phyloP scores from a whole-genome alignment of 2,113 vertebrate species.

The Bos indicus region DNA sequence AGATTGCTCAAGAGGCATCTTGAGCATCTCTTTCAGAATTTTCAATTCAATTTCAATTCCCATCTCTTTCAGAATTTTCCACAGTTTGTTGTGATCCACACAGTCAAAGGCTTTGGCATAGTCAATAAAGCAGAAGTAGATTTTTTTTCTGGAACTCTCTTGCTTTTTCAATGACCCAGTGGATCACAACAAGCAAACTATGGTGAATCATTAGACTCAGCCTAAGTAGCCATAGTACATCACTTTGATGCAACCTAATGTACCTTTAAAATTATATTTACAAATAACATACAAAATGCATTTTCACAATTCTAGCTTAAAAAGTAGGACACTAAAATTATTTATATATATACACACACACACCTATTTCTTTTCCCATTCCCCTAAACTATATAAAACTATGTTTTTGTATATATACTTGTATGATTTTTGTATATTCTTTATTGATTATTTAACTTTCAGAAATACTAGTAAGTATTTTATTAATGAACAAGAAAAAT shows the following conservation, averaged over 20 bases:
- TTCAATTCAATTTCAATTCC: too few species aligned
- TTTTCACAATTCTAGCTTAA: background rate
- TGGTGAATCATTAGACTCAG: slow-evolving; percentile 1
- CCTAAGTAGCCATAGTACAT: background rate
- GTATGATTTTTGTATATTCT: background rate
- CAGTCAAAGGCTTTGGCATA: background rate
- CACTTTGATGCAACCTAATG: background rate
- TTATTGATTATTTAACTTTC: background rate
- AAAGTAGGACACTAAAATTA: background rate
- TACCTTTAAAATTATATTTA: background rate
- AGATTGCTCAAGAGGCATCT: background rate
- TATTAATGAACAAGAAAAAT: background rate
- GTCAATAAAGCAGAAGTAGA: background rate
- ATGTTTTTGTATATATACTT: background rate
- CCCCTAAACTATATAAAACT: background rate
- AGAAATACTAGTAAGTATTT: background rate
- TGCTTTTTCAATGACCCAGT: background rate
- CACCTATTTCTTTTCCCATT: background rate
- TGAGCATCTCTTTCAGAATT: too few species aligned
- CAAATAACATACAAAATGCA: background rate
- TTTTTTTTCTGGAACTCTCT: background rate
- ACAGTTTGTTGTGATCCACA: too few species aligned
- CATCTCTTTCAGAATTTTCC: background rate
- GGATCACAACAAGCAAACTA: background rate
- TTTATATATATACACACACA: background rate